Conservation (phyloP, 1,140 invertebrate species). For the Oryzaephilus surinamensis region DNA sequence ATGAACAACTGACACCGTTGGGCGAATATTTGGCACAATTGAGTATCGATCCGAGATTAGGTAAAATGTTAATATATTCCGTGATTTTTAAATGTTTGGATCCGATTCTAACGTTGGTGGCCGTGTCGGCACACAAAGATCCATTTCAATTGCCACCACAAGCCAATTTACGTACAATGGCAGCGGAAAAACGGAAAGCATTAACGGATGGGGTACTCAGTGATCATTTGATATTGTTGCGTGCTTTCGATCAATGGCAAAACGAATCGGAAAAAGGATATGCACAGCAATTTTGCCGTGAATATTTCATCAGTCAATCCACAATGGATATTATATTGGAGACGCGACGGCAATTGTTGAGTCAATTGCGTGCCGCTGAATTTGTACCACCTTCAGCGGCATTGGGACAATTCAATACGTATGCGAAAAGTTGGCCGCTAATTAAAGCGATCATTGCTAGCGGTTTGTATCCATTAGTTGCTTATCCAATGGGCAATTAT, state of each 20-base stretch:
- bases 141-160: slow-evolving; percentile 67
- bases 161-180: slow-evolving; percentile 52
- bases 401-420: slow-evolving; percentile 67
- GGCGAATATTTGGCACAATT: slow-evolving; percentile 75
- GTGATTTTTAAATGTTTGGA: slow-evolving; percentile 89
- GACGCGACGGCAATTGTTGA: slow-evolving; percentile 67
- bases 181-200: slow-evolving; percentile 49
- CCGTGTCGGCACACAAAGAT: slow-evolving; percentile 70
- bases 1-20: slow-evolving; percentile 65
- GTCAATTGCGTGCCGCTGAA: slow-evolving; percentile 72
- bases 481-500: slow-evolving; percentile 40
- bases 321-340: slow-evolving; percentile 80
- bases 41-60: slow-evolving; percentile 81
- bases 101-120: slow-evolving; percentile 87
- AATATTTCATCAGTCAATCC: slow-evolving; percentile 68
- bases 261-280: slow-evolving; percentile 15
- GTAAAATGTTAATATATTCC: slow-evolving; percentile 85
- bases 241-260: slow-evolving; percentile 76
- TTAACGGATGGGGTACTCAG: slow-evolving; percentile 70
- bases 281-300: slow-evolving; percentile 55
- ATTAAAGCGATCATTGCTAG: slow-evolving; percentile 82
- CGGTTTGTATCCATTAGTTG: slow-evolving; percentile 81
- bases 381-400: slow-evolving; percentile 70
- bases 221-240: slow-evolving; percentile 83
- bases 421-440: slow-evolving; percentile 84